phyloP scores from a whole-genome alignment of 2,888 invertebrate species.

The Synergus umbraculus region DNA sequence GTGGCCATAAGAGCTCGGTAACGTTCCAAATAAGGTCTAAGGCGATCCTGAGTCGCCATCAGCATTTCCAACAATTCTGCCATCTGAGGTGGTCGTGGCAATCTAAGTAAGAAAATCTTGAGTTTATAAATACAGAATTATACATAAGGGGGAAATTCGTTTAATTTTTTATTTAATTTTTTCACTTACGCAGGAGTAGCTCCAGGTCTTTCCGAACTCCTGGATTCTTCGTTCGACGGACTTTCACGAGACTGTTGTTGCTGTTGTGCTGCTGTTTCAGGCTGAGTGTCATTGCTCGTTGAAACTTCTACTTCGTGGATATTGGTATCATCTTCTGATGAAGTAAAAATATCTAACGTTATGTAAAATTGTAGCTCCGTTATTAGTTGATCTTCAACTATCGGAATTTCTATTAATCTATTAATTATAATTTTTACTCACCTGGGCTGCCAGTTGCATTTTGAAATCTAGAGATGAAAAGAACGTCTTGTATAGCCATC shows the following conservation, averaged over 20 bases:
- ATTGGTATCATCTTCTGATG: slow-evolving; percentile 17
- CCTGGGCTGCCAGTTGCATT: slow-evolving; percentile 63
- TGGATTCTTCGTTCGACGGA: neutral
- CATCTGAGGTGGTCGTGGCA: slow-evolving; percentile 79
- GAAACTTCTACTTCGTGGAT: slow-evolving; percentile 19
- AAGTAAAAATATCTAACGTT: neutral
- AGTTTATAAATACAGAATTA: neutral
- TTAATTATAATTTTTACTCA: slow-evolving; percentile 44
- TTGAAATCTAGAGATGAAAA: slow-evolving; percentile 70
- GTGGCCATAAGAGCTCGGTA: slow-evolving; percentile 82
- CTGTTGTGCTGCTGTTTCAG: neutral
- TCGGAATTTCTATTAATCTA: neutral
- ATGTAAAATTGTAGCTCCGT: too few species aligned
- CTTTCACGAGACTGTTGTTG: neutral
- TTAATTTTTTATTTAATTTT: neutral
- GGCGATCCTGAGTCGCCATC: slow-evolving; percentile 79
- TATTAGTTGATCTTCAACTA: too few species aligned
- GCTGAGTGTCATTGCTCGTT: neutral
- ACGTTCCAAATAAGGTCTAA: slow-evolving; percentile 83
- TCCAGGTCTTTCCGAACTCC: slow-evolving; percentile 32
- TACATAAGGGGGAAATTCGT: neutral
- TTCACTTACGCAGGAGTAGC: slow-evolving; percentile 32
- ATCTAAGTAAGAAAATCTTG: slow-evolving; percentile 52
- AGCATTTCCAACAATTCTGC: slow-evolving; percentile 80
- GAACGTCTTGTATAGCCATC: slow-evolving; percentile 72